phyloP scores from a whole-genome alignment of 2,797 vertebrate species.

The Trachurus trachurus region DNA sequence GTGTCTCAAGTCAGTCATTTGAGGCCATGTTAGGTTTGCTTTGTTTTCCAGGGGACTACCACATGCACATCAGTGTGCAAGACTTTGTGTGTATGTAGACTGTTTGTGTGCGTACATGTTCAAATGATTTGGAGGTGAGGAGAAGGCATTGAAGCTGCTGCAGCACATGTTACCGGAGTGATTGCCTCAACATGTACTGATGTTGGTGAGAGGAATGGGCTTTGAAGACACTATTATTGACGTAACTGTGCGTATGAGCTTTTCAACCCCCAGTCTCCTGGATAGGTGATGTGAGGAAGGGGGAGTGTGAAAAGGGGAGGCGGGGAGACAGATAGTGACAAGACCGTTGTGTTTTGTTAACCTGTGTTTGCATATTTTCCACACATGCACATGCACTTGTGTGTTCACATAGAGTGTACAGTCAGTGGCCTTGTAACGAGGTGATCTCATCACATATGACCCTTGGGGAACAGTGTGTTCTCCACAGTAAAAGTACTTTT shows the following conservation, averaged over 20 bases:
- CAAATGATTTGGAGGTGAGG: constrained; percentile 24
- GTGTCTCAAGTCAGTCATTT: constrained; percentile 24
- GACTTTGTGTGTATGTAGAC: neutral
- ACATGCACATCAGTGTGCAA: constrained; percentile 13
- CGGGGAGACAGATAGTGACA: constrained; percentile 2
- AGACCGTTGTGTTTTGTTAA: constrained; percentile 40
- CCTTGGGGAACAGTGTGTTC: constrained; percentile 67
- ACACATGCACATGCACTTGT: constrained; percentile 46
- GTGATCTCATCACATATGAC: constrained; percentile 68
- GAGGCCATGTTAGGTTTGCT: constrained; percentile 26
- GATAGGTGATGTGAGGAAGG: constrained; percentile 10
- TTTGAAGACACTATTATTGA: constrained; percentile 14
- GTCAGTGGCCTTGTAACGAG: constrained; percentile 61
- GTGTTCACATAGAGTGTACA: constrained; percentile 42
- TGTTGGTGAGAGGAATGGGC: constrained; percentile 9
- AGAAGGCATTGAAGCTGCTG: constrained; percentile 23
- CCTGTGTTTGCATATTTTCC: constrained; percentile 56
- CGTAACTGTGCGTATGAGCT: neutral
- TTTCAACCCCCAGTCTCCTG: neutral
- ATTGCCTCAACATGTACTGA: constrained; percentile 14
- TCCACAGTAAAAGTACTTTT: constrained; percentile 58
- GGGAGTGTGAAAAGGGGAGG: neutral
- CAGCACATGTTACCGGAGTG: constrained; percentile 1
- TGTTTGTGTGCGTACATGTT: constrained; percentile 2
- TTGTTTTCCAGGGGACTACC: constrained; percentile 28